Evolutionary conservation across 2,797 vertebrate genomes (phyloP).

Genomic region (Danio albolineatus): DNA sequence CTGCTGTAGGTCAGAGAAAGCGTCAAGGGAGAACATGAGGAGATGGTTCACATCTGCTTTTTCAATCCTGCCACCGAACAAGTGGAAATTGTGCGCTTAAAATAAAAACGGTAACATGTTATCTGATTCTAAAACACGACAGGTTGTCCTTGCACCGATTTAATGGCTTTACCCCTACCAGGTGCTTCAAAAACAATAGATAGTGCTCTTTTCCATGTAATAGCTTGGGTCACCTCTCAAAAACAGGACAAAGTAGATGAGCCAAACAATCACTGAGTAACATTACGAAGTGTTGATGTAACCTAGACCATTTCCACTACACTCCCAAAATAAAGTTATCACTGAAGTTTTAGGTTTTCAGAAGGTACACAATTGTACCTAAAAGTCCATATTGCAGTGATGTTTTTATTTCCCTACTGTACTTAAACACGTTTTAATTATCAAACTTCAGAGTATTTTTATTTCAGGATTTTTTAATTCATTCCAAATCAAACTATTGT

Average conservation of each 20-base stretch:
- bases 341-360: too few relatives aligned
- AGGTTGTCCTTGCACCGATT: slow-evolving; percentile 31
- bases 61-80: slow-evolving; percentile 58
- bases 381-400: too few relatives aligned
- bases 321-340: neutral
- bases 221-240: slow-evolving; percentile 40
- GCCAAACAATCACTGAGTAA: slow-evolving; percentile 20
- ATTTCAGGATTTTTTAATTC: too few relatives aligned
- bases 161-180: slow-evolving; percentile 26
- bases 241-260: slow-evolving; percentile 20
- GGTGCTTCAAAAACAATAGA: slow-evolving; percentile 60
- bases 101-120: slow-evolving; percentile 53
- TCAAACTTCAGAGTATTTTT: too few relatives aligned
- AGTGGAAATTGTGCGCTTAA: slow-evolving; percentile 69
- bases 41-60: slow-evolving; percentile 69
- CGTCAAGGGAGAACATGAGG: slow-evolving; percentile 17
- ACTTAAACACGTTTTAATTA: too few relatives aligned
- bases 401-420: too few relatives aligned
- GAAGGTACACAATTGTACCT: too few relatives aligned
- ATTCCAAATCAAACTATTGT: too few relatives aligned
- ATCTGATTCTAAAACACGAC: slow-evolving; percentile 30
- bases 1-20: slow-evolving; percentile 66
- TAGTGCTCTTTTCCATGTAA: slow-evolving; percentile 56
- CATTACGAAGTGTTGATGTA: neutral
- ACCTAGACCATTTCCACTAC: neutral